Percentiles rank a stretch among this genome's conserved stretches.
These are phyloP conservation scores for Chymomyza caudatula DNA, from an alignment of 2,888 invertebrate species.

Conservation along the genomic window DNA sequence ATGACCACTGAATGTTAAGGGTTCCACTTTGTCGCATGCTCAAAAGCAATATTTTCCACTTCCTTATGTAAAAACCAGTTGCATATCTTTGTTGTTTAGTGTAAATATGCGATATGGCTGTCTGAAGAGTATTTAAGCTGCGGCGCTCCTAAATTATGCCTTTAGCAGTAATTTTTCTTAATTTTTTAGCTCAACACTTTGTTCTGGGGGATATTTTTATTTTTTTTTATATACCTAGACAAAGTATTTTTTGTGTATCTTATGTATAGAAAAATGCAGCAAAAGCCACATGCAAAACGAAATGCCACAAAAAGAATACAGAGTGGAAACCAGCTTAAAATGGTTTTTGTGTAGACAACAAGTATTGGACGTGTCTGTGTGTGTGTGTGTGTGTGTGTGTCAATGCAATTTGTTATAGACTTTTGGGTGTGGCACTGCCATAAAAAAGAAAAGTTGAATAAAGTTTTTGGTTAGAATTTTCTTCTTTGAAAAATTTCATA, in stretches of 20 bases:
- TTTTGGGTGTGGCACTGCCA: background rate
- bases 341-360: background rate
- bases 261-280: background rate
- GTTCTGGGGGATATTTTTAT: background rate
- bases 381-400: background rate
- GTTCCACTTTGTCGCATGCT: too few species aligned
- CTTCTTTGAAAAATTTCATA: background rate
- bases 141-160: background rate
- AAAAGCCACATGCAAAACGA: background rate
- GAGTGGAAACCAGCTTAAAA: background rate
- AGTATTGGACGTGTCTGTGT: background rate
- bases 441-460: slow-evolving; percentile 9
- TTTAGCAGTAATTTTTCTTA: background rate
- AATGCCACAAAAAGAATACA: background rate
- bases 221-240: background rate
- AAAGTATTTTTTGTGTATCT: background rate
- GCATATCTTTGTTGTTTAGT: too few species aligned
- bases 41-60: too few species aligned
- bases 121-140: background rate
- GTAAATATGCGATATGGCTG: too few species aligned
- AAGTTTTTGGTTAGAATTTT: background rate
- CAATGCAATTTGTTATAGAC: background rate
- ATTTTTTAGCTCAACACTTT: background rate
- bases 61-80: too few species aligned
- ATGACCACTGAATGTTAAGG: too few species aligned